Evolutionary conservation across 2,797 vertebrate genomes (phyloP).

Genomic region (Channallabes apus): DNA sequence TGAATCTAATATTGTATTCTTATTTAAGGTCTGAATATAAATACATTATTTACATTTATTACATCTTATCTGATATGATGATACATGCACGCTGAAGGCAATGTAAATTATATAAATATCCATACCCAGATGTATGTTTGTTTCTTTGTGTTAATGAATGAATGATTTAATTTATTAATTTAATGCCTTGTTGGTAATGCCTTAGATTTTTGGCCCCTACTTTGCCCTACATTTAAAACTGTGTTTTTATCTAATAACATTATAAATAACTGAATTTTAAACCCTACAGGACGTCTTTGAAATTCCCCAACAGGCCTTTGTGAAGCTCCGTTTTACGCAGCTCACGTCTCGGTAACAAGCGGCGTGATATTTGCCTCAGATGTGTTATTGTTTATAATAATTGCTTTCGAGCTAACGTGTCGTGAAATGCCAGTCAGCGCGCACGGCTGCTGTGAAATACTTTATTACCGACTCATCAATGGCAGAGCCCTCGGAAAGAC

Average conservation of each 20-base stretch:
- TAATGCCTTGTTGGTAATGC: not conserved
- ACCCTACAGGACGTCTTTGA: slow-evolving; percentile 13
- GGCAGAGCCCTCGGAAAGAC: slow-evolving; percentile 43
- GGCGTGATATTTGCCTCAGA: slow-evolving; percentile 39
- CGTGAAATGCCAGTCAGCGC: slow-evolving; percentile 54
- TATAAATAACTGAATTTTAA: not conserved
- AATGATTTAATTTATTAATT: not conserved
- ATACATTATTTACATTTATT: not conserved
- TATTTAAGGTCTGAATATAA: not conserved
- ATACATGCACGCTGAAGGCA: not conserved
- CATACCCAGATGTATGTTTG: not conserved
- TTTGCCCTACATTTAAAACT: not conserved
- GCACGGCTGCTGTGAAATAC: slow-evolving; percentile 52
- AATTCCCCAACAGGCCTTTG: slow-evolving; percentile 27
- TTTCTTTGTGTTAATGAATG: not conserved
- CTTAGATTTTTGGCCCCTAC: not conserved
- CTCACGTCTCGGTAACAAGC: slow-evolving; percentile 29
- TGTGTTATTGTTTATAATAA: slow-evolving; percentile 54
- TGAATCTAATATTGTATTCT: not conserved
- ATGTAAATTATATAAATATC: not conserved
- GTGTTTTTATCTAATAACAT: not conserved
- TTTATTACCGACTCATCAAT: slow-evolving; percentile 59
- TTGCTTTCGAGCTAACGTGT: slow-evolving; percentile 47
- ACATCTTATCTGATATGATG: not conserved
- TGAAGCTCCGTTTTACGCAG: slow-evolving; percentile 31